A percentile compares a stretch with the other conserved stretches of the same genome.
These are phyloP conservation scores for Larimichthys crocea DNA, from an alignment of 2,113 vertebrate species.

Conservation along the genomic window DNA sequence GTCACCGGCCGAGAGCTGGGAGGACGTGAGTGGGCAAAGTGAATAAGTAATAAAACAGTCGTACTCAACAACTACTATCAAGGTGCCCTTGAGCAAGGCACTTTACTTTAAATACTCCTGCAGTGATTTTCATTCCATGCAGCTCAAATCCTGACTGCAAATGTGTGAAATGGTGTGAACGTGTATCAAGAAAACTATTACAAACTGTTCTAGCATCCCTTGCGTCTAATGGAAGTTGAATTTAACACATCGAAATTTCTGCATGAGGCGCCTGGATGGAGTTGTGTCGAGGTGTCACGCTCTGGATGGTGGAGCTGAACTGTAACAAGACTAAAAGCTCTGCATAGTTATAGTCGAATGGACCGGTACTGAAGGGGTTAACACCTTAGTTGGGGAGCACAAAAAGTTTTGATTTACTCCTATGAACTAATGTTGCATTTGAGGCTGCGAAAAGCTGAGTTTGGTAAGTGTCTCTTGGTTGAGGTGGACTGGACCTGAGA, in stretches of 20 bases:
- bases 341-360: slow-evolving; percentile 60
- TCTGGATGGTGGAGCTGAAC: slow-evolving; percentile 10
- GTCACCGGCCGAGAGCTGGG: neutral
- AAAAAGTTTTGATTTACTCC: slow-evolving; percentile 9
- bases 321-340: slow-evolving; percentile 22
- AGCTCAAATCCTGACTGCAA: slow-evolving; percentile 1
- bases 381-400: neutral
- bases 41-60: neutral
- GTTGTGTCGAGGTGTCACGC: neutral
- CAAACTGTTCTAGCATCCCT: neutral
- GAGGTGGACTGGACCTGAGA: slow-evolving; percentile 70
- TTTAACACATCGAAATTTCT: neutral
- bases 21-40: neutral
- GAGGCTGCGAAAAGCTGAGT: slow-evolving; percentile 50
- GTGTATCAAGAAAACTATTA: neutral
- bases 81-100: slow-evolving; percentile 66
- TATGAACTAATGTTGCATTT: slow-evolving; percentile 24
- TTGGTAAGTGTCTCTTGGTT: slow-evolving; percentile 44
- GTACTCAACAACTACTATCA: slow-evolving; percentile 7
- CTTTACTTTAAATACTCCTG: slow-evolving; percentile 32
- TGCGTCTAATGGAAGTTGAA: neutral
- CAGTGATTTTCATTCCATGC: neutral
- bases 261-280: neutral
- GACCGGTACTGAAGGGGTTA: neutral
- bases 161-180: neutral